These are phyloP conservation scores for Synergus itoensis DNA, from an alignment of 2,888 invertebrate genomes.

Conservation along the genomic window DNA sequence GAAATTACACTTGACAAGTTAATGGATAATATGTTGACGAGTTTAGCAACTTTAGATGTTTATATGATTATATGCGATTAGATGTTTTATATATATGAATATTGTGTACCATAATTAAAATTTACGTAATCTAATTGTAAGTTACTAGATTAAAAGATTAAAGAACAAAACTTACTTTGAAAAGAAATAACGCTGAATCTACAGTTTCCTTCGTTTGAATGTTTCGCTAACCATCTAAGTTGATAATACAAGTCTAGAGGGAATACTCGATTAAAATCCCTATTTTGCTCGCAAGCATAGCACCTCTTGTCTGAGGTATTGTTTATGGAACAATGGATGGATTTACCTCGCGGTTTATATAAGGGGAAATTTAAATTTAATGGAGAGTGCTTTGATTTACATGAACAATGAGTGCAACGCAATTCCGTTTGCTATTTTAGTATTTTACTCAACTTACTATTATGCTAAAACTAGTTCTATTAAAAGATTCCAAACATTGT, in stretches of 20 bases:
- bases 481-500: background rate
- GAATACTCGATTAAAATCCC: slow-evolving; percentile 34
- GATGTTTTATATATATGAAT: too few species aligned
- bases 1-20: background rate
- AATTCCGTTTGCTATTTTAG: slow-evolving; percentile 7
- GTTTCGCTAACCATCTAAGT: slow-evolving; percentile 9
- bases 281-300: slow-evolving; percentile 14
- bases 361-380: slow-evolving; percentile 26
- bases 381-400: slow-evolving; percentile 24
- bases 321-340: slow-evolving; percentile 39
- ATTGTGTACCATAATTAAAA: too few species aligned
- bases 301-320: slow-evolving; percentile 10
- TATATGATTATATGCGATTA: too few species aligned
- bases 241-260: slow-evolving; percentile 11
- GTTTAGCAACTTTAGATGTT: too few species aligned
- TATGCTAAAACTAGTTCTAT: background rate
- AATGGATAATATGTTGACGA: background rate
- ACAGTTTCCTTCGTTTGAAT: background rate
- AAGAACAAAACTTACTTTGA: background rate
- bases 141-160: too few species aligned
- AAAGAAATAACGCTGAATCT: background rate
- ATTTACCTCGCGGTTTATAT: slow-evolving; percentile 17
- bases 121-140: too few species aligned
- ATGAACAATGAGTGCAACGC: slow-evolving; percentile 12
- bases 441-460: slow-evolving; percentile 6